These are phyloP conservation scores for Epicampocera succincta DNA, from an alignment of 2,888 invertebrate species.

Conservation along the genomic window DNA sequence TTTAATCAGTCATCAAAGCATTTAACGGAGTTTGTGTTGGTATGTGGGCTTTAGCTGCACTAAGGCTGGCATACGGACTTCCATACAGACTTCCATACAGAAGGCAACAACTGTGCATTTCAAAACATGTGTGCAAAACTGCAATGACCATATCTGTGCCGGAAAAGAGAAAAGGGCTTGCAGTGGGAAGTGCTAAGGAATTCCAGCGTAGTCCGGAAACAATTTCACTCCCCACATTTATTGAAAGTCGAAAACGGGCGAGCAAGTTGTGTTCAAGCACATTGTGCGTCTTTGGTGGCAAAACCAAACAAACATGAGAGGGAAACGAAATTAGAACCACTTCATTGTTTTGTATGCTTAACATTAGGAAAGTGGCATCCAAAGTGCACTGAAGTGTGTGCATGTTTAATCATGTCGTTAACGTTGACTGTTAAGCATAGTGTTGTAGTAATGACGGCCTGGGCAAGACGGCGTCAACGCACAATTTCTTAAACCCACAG, in stretches of 20 bases:
- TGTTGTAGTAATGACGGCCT: constrained; percentile 40
- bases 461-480: constrained; percentile 42
- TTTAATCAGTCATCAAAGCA: constrained; percentile 39
- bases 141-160: constrained; percentile 30
- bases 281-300: constrained; percentile 34
- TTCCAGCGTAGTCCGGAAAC: constrained; percentile 40
- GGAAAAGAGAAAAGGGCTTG: background rate
- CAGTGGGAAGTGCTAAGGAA: background rate
- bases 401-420: constrained; percentile 38
- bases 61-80: constrained; percentile 1
- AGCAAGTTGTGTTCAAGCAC: constrained; percentile 36
- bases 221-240: constrained; percentile 53
- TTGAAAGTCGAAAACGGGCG: constrained; percentile 50
- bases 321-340: constrained; percentile 43
- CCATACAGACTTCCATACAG: too few species aligned
- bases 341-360: constrained; percentile 49
- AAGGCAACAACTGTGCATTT: background rate
- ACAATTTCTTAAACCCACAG: constrained; percentile 1
- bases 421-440: constrained; percentile 7
- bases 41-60: constrained; percentile 52
- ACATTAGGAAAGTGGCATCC: constrained; percentile 57
- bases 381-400: constrained; percentile 24
- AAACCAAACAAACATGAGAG: background rate
- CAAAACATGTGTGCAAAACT: background rate
- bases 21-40: background rate